These are phyloP conservation scores for Chionoecetes opilio DNA, from an alignment of 1,140 invertebrate genomes.

Conservation along the genomic window DNA sequence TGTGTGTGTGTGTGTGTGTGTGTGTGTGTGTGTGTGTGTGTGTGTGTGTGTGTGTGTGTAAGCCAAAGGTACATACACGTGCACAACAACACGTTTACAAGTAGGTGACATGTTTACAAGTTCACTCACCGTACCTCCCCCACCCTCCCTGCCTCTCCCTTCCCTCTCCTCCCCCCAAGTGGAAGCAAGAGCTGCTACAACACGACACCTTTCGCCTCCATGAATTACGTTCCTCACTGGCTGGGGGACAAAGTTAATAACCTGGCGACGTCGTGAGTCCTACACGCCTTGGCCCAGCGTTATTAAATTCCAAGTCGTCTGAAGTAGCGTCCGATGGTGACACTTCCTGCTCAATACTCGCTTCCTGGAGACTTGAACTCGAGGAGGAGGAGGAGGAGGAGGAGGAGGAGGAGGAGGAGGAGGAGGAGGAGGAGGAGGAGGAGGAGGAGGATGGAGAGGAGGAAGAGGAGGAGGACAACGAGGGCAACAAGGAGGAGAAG, in stretches of 20 bases:
- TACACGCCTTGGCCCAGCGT: background rate
- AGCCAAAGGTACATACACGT: background rate
- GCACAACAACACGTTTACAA: background rate
- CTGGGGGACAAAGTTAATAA: conserved; percentile 15
- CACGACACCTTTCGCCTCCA: conserved; percentile 11
- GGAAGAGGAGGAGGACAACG: background rate
- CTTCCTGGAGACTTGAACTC: background rate
- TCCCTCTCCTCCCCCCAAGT: background rate
- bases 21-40: conserved; percentile 49
- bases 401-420: conserved; percentile 29
- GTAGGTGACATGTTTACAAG: background rate
- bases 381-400: conserved; percentile 15
- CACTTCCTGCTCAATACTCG: conserved; percentile 27
- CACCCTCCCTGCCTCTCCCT: background rate
- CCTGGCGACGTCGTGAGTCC: background rate
- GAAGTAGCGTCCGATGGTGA: conserved; percentile 15
- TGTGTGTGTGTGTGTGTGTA: conserved; percentile 35
- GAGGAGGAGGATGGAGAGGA: background rate
- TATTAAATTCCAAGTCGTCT: conserved; percentile 21
- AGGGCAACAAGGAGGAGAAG: background rate
- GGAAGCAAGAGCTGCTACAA: background rate
- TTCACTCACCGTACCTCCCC: background rate
- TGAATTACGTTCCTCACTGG: conserved; percentile 14
- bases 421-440: conserved; percentile 21
- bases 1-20: conserved; percentile 47